Evolutionary conservation across 1,140 invertebrate genomes (phyloP).

Genomic region (Trichonephila clavata): DNA sequence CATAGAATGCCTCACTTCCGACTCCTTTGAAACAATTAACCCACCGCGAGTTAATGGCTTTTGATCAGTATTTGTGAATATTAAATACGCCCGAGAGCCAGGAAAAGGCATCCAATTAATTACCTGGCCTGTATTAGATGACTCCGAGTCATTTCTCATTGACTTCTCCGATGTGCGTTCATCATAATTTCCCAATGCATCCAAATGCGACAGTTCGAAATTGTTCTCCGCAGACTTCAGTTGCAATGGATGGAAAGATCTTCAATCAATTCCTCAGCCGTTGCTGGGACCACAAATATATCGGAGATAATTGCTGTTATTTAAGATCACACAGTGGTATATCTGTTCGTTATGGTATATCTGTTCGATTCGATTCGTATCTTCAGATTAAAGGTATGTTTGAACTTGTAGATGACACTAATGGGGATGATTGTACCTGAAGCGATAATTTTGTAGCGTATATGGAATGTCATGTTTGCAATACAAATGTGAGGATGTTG

Average conservation of each 20-base stretch:
- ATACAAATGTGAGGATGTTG: too few species aligned
- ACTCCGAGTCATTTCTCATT: background rate
- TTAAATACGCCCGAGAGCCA: constrained; percentile 15
- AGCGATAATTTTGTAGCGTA: too few species aligned
- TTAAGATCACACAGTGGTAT: background rate
- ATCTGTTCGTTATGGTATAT: background rate
- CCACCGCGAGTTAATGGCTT: background rate
- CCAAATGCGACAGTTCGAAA: background rate
- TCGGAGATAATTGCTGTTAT: background rate
- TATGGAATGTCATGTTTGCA: too few species aligned
- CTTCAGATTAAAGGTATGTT: background rate
- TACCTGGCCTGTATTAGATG: background rate
- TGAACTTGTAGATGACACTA: too few species aligned
- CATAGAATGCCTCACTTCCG: background rate
- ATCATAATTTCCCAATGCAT: background rate
- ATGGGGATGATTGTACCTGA: too few species aligned
- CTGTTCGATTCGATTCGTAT: too few species aligned
- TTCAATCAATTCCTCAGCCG: background rate
- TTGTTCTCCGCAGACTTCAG: background rate
- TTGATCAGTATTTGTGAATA: constrained; percentile 49
- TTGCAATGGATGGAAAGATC: background rate
- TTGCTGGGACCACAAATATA: background rate
- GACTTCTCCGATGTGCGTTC: background rate
- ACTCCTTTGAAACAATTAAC: constrained; percentile 35
- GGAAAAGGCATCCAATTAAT: background rate